Evolutionary conservation across 2,888 invertebrate genomes (phyloP), one percentile per base, ranked within the genome.

Genomic region (Scaptomyza tumidula): DNA sequence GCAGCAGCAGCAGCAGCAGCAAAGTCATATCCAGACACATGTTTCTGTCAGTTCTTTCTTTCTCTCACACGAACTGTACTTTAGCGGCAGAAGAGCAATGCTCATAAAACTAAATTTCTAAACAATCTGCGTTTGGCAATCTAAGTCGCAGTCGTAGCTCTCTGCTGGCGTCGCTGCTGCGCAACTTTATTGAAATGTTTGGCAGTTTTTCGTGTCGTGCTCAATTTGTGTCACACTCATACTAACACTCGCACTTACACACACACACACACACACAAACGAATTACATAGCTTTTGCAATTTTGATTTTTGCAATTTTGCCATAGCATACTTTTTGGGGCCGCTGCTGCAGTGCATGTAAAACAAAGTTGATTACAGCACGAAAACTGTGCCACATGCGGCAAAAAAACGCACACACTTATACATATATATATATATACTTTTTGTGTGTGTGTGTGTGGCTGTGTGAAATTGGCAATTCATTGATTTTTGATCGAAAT

Each of bases 81-180:
- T 70, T 71, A 70, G 48, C 24, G 50, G 45, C 68, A 67, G 68
- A 49, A 65, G 70, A 67, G 70, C 68, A 63, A 59, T 44, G 44
- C 86, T 80, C 79, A 86, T 86, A 84, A 81, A 86, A 81, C 83
- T 81, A 86, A 81, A 84, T 84, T 86, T 84, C 85, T 86, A 84
- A 84, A 84, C 83, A 84, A 86, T 84, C 83, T 84, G 87, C 83
- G 87, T 81, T 85, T 84, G 83, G 83, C 83, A 86, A 84, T 84
- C 83, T 84, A 79, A 59, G 78, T 50, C 50, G 35, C 50, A 29
- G 61, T 49, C 24, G 45, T 19, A 9, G 57, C 33, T 3, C 44
- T 45, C 46, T 29, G 68, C 53, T 55, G 49, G 19, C 72, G 72
- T 65, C 59, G 70, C 80, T 84, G 81, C 84, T 81, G 80, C 84